Percentiles rank a stretch among this genome's conserved stretches.
Conservation (phyloP, 2,113 vertebrate species). For the Bothrops jararaca region DNA sequence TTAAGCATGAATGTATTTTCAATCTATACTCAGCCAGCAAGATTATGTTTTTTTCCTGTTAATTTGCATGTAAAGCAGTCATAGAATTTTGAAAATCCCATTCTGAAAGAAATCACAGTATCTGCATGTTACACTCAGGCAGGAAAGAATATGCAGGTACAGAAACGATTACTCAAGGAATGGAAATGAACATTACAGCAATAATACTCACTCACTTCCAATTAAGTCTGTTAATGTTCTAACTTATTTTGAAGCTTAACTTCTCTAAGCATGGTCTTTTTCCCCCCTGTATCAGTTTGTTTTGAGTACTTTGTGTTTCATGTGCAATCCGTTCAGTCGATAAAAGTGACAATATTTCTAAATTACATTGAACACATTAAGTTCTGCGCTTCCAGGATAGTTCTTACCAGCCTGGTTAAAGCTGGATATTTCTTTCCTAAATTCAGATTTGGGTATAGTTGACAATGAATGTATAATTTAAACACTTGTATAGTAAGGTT, state of each 20-base stretch:
- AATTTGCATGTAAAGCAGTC: conserved; percentile 17
- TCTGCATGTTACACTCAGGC: conserved; percentile 4
- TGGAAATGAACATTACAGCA: neutral
- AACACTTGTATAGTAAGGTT: neutral
- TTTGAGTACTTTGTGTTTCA: conserved; percentile 6
- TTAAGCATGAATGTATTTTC: conserved; percentile 39
- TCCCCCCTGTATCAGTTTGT: neutral
- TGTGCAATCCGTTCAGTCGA: neutral
- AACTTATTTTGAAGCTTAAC: conserved; percentile 22
- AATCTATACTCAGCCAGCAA: conserved; percentile 17
- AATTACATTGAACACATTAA: neutral
- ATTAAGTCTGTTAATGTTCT: neutral
- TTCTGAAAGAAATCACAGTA: conserved; percentile 35
- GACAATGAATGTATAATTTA: neutral
- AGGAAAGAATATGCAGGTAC: neutral
- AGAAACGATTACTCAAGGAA: conserved; percentile 4
- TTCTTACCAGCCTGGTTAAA: neutral
- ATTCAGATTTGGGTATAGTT: neutral
- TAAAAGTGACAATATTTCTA: neutral
- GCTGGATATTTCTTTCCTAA: neutral
- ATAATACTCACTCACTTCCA: neutral
- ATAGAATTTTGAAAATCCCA: conserved; percentile 20
- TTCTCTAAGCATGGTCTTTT: neutral
- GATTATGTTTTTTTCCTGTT: neutral
- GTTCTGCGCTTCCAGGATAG: neutral